These are phyloP conservation scores for Pseudolaguvia tuberculata DNA, from an alignment of 2,113 vertebrate genomes.

Conservation along the genomic window DNA sequence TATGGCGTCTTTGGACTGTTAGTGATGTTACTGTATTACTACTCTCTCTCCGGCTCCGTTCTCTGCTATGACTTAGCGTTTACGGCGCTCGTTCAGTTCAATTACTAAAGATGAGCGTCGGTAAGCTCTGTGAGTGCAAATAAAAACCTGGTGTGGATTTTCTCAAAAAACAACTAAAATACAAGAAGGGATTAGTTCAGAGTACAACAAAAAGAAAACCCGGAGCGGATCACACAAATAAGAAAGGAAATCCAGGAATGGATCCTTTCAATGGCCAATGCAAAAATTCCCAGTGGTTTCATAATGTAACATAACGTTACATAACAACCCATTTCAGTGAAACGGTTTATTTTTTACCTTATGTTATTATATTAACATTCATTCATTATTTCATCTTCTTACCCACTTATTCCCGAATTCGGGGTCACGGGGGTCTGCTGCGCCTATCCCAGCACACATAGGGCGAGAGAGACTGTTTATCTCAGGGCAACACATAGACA, in stretches of 20 bases:
- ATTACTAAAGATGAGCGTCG: conserved; percentile 33
- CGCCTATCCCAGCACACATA: no score
- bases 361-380: no score
- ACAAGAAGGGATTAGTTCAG: not conserved
- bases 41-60: not conserved
- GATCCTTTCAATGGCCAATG: not conserved
- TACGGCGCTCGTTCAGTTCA: conserved; percentile 20
- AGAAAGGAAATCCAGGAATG: not conserved
- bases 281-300: not conserved
- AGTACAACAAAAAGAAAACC: not conserved
- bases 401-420: no score
- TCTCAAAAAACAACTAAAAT: not conserved
- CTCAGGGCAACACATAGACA: no score
- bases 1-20: not conserved
- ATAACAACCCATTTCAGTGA: no score
- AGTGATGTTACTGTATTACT: not conserved
- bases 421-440: no score
- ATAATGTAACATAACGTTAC: no score
- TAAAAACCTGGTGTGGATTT: conserved; percentile 28
- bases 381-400: no score
- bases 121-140: not conserved
- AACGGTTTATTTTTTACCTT: no score
- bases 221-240: not conserved
- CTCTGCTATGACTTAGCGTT: conserved; percentile 44
- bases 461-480: no score